A percentile compares a stretch with the other conserved stretches of the same genome.
phyloP scores from a whole-genome alignment of 1,140 invertebrate species.

The Halyomorpha halys region DNA sequence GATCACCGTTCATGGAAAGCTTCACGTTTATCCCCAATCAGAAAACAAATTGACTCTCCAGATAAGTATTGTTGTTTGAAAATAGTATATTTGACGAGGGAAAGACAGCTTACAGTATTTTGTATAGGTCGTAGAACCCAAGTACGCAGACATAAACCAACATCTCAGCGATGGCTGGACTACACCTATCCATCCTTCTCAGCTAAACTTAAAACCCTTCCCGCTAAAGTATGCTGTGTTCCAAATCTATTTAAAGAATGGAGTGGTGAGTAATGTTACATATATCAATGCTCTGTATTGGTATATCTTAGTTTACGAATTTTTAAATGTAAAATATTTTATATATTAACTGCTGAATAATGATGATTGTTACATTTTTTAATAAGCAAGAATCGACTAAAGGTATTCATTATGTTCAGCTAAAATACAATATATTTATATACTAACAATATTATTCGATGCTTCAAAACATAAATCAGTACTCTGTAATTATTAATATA shows the following conservation, averaged over 20 bases:
- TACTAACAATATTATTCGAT: too few species aligned
- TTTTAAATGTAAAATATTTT: too few species aligned
- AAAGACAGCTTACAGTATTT: not conserved
- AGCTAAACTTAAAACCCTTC: not conserved
- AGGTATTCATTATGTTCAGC: not conserved
- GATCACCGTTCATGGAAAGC: constrained; percentile 37
- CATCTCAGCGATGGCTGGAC: not conserved
- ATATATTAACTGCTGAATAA: too few species aligned
- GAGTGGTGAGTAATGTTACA: not conserved
- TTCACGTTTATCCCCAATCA: not conserved
- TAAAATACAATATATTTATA: too few species aligned
- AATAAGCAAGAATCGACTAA: too few species aligned
- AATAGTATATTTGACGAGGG: not conserved
- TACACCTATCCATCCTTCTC: not conserved
- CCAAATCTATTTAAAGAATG: not conserved
- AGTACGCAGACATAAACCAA: not conserved
- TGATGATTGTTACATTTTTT: too few species aligned
- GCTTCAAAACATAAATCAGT: too few species aligned
- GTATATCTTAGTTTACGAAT: too few species aligned
- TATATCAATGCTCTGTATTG: not conserved
- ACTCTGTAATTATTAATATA: too few species aligned
- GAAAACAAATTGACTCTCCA: not conserved
- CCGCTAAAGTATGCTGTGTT: not conserved
- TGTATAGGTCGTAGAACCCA: not conserved
- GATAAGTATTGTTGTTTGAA: not conserved